Percentiles rank a stretch among this genome's conserved stretches.
Conservation (phyloP, 2,113 vertebrate species). For the Mesembrinibis cayennensis region DNA sequence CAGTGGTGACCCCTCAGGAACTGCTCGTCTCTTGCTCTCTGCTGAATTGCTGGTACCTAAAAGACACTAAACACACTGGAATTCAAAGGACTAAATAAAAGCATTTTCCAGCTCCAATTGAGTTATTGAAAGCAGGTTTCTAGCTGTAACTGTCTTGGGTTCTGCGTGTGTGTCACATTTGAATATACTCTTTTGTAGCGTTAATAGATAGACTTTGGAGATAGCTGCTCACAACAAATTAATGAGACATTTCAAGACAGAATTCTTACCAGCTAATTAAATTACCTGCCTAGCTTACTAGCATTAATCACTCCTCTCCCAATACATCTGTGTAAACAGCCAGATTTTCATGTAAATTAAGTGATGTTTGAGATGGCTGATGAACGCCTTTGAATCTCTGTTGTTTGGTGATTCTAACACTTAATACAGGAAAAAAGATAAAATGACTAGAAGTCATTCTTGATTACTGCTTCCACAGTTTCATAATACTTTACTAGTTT, state of each 20-base stretch:
- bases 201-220: background rate
- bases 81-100: background rate
- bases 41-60: background rate
- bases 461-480: background rate
- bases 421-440: background rate
- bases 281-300: slow-evolving; percentile 32
- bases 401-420: slow-evolving; percentile 9
- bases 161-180: background rate
- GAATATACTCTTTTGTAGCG: background rate
- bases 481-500: background rate
- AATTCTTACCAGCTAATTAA: slow-evolving; percentile 56
- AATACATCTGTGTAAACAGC: slow-evolving; percentile 31
- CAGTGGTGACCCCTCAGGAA: background rate
- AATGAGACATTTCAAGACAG: slow-evolving; percentile 32
- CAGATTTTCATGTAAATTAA: background rate
- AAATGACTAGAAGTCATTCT: slow-evolving; percentile 14
- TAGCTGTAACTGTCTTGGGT: background rate
- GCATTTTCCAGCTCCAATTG: background rate
- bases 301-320: slow-evolving; percentile 19
- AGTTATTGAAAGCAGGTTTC: background rate
- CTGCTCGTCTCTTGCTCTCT: background rate
- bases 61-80: background rate
- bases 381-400: background rate
- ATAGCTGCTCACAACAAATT: slow-evolving; percentile 9
- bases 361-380: background rate